Evolutionary conservation across 2,888 invertebrate genomes (phyloP).

Genomic region (Alloplasta piceator): DNA sequence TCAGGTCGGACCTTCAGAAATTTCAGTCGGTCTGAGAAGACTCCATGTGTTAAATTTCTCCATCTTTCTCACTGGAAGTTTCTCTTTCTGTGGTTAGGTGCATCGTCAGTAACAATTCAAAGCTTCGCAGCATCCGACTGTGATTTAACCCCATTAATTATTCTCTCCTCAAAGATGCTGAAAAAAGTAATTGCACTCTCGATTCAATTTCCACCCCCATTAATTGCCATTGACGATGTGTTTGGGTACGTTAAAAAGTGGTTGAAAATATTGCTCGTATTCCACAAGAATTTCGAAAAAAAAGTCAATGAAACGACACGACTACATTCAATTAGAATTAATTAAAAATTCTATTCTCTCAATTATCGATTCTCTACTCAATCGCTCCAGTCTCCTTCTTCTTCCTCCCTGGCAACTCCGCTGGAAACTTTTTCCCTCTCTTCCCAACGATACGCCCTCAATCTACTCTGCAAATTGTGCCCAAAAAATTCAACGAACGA

Average conservation of each 20-base stretch:
- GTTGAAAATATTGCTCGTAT: constrained; percentile 17
- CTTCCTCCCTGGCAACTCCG: background rate
- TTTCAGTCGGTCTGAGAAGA: constrained; percentile 45
- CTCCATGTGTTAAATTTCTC: constrained; percentile 14
- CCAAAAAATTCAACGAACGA: too few species aligned
- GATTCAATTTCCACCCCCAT: constrained; percentile 21
- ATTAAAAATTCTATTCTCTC: constrained; percentile 31
- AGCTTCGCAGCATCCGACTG: constrained; percentile 17
- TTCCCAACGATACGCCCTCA: too few species aligned
- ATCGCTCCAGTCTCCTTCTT: background rate
- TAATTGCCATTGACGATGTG: constrained; percentile 24
- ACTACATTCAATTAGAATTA: constrained; percentile 47
- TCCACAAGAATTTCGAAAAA: background rate
- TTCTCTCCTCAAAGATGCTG: background rate
- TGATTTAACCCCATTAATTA: background rate
- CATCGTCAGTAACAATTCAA: constrained; percentile 25
- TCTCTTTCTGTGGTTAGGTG: constrained; percentile 14
- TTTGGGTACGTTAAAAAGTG: background rate
- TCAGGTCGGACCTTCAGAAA: constrained; percentile 53
- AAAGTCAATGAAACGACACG: constrained; percentile 20
- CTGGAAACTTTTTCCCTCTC: background rate
- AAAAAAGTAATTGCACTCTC: constrained; percentile 41
- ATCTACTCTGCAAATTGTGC: too few species aligned
- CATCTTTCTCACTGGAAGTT: background rate
- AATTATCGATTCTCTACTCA: constrained; percentile 35